phyloP scores from a whole-genome alignment of 2,113 vertebrate genomes.

The Nesospiza acunhae region DNA sequence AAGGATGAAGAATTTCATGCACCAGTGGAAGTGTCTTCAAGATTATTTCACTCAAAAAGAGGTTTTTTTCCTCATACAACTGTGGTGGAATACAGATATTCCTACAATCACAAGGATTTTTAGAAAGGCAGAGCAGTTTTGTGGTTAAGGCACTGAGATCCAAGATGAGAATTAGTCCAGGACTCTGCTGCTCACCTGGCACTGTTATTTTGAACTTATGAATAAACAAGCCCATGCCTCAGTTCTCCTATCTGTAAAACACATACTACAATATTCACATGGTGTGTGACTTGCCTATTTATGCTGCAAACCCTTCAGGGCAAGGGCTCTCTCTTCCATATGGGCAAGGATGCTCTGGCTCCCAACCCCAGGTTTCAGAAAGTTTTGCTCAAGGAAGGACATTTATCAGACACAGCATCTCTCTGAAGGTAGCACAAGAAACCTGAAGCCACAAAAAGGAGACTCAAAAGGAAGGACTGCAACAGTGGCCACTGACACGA shows the following conservation, averaged over 20 bases:
- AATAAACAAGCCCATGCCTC: background rate
- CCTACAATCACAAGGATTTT: background rate
- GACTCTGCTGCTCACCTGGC: background rate
- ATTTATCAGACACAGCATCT: background rate
- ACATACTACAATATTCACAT: fast-evolving
- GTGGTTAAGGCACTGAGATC: background rate
- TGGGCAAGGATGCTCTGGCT: background rate
- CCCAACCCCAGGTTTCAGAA: background rate
- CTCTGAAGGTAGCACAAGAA: background rate
- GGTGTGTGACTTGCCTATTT: background rate
- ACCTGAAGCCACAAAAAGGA: background rate
- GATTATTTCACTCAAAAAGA: background rate
- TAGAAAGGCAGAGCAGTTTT: background rate
- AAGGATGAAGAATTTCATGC: background rate
- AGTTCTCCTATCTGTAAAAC: background rate
- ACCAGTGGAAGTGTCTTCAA: background rate
- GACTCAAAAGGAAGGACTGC: background rate
- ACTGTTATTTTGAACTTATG: background rate
- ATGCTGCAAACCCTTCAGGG: background rate
- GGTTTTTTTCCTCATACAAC: background rate
- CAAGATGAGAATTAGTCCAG: background rate
- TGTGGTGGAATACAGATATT: background rate
- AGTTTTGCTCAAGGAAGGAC: background rate
- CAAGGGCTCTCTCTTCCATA: background rate
- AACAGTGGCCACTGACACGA: background rate